phyloP scores from a whole-genome alignment of 2,113 vertebrate genomes.

The Ahaetulla prasina region DNA sequence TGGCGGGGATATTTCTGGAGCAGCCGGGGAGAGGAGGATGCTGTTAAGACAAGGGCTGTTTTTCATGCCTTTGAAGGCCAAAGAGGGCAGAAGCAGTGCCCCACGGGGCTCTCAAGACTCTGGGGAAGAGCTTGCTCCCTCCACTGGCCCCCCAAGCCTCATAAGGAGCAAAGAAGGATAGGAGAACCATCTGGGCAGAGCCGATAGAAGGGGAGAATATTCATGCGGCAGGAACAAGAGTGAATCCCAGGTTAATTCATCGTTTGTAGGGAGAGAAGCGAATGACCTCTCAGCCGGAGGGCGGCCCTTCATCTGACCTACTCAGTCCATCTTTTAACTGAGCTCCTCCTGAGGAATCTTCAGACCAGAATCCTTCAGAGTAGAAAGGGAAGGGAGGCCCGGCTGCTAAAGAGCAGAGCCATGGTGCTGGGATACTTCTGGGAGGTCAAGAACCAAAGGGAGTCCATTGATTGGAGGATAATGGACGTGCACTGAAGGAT shows the following conservation, averaged over 20 bases:
- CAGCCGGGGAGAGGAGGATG: background rate
- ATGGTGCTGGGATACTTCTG: background rate
- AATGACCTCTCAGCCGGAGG: background rate
- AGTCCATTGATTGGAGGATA: no score
- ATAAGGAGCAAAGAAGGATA: conserved; percentile 13
- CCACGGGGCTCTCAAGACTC: background rate
- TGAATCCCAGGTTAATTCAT: background rate
- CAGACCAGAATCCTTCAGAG: no score
- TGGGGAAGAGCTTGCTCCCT: background rate
- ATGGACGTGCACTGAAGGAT: no score
- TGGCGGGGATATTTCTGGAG: background rate
- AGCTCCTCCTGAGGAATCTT: background rate
- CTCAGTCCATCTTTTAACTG: conserved; percentile 23
- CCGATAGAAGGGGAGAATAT: conserved; percentile 3
- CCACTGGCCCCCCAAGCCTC: background rate
- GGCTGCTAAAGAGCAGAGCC: no score
- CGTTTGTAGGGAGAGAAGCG: background rate
- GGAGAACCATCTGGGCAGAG: background rate
- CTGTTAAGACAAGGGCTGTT: background rate
- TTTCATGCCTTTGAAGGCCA: no score
- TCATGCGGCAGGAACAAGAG: background rate
- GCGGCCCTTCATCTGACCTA: conserved; percentile 19
- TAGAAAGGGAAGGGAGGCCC: no score
- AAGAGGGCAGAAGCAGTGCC: no score
- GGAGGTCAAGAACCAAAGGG: background rate